phyloP scores from a whole-genome alignment of 2,113 vertebrate genomes.

The Limnothrissa miodon region DNA sequence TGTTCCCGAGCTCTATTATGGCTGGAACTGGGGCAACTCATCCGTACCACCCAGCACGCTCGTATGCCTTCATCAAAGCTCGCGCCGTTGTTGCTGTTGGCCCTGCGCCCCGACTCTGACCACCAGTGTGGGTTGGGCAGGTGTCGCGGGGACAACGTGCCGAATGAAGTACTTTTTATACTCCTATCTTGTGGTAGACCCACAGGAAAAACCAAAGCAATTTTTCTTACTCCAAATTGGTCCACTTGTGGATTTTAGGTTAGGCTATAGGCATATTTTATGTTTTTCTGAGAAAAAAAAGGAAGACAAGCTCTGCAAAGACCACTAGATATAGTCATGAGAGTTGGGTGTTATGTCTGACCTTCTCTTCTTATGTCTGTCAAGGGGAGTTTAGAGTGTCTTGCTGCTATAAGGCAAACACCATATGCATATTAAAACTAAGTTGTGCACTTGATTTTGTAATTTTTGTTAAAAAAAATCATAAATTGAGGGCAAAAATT shows the following conservation, averaged over 20 bases:
- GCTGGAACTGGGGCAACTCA: background rate
- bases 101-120: background rate
- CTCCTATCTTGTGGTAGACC: background rate
- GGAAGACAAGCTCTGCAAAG: no score
- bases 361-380: background rate
- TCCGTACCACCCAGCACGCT: background rate
- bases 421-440: no score
- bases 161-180: no score
- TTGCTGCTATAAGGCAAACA: background rate
- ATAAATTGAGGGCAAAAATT: no score
- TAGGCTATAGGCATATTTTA: no score
- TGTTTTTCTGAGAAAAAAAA: no score
- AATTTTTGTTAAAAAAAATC: no score
- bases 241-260: background rate
- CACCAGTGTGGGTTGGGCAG: background rate
- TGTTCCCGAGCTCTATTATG: background rate
- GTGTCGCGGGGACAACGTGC: background rate
- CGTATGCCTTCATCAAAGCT: background rate
- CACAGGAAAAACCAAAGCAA: background rate
- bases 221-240: background rate
- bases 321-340: no score
- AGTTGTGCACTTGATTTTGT: no score
- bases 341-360: background rate
- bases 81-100: background rate
- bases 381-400: background rate